Evolutionary conservation across 1,140 invertebrate genomes (phyloP).

Genomic region (Hyphantria cunea): DNA sequence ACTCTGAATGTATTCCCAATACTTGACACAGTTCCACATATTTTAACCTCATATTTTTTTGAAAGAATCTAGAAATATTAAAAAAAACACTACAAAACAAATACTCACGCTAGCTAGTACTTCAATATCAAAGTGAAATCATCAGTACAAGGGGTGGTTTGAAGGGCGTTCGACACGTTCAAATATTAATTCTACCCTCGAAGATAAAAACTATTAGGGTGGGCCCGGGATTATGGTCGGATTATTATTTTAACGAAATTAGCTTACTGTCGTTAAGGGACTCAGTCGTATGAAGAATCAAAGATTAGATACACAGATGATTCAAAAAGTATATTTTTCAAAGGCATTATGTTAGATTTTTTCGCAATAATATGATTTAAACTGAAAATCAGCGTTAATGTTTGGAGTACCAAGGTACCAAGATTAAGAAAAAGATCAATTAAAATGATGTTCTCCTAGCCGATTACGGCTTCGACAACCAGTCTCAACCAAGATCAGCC

Average conservation of each 20-base stretch:
- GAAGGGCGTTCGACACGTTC: slow-evolving; percentile 38
- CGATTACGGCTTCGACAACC: too few relatives aligned
- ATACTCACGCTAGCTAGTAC: not conserved
- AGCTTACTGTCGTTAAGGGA: slow-evolving; percentile 71
- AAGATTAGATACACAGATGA: slow-evolving; percentile 44
- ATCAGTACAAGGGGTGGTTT: slow-evolving; percentile 32
- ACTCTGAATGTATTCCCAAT: too few relatives aligned
- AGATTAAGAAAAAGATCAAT: too few relatives aligned
- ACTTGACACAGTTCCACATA: too few relatives aligned
- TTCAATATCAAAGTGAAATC: slow-evolving; percentile 22
- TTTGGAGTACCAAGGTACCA: too few relatives aligned
- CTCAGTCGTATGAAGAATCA: slow-evolving; percentile 39
- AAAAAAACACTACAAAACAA: slow-evolving; percentile 26
- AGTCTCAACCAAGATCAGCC: too few relatives aligned
- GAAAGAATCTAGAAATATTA: not conserved
- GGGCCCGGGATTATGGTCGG: slow-evolving; percentile 63
- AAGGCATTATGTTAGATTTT: too few relatives aligned
- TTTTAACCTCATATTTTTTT: not conserved
- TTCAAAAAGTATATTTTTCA: slow-evolving; percentile 8
- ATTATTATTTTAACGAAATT: slow-evolving; percentile 81
- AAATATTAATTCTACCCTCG: slow-evolving; percentile 74
- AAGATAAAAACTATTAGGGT: slow-evolving; percentile 78
- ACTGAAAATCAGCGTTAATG: too few relatives aligned
- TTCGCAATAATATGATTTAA: too few relatives aligned
- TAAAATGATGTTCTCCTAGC: too few relatives aligned